Conservation (phyloP, 1,140 invertebrate genomes). For the Eupeodes corollae region DNA sequence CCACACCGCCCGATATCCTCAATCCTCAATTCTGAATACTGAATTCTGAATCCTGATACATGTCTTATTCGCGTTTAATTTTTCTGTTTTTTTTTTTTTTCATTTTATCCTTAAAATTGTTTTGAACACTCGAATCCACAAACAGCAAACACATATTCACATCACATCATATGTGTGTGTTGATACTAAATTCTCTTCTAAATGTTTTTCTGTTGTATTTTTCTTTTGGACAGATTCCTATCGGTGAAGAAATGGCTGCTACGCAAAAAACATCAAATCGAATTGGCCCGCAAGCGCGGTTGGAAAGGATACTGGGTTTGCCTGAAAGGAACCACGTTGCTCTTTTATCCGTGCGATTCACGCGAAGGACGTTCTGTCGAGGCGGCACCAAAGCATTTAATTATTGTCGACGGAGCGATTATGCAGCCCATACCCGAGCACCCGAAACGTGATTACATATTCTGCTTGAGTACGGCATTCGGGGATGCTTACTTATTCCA, state of each 20-base stretch:
- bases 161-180: no score
- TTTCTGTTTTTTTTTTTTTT: no score
- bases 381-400: constrained; percentile 85
- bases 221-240: constrained; percentile 62
- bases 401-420: constrained; percentile 94
- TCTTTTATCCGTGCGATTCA: constrained; percentile 94
- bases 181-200: neutral
- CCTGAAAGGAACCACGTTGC: constrained; percentile 89
- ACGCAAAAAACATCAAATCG: constrained; percentile 92
- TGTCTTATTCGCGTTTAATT: no score
- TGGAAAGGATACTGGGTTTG: constrained; percentile 99
- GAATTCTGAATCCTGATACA: no score
- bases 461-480: constrained; percentile 94
- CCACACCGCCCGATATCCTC: no score
- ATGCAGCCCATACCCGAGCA: constrained; percentile 98
- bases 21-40: no score
- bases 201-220: constrained; percentile 9
- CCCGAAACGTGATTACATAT: constrained; percentile 94
- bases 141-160: no score
- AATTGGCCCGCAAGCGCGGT: constrained; percentile 84
- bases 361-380: constrained; percentile 82
- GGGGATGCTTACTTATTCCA: constrained; percentile 96
- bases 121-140: no score
- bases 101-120: no score
- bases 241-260: constrained; percentile 97